Percentiles rank a stretch among this genome's conserved stretches.
phyloP scores from a whole-genome alignment of 1,140 invertebrate species.

The Cyphomyrmex costatus region DNA sequence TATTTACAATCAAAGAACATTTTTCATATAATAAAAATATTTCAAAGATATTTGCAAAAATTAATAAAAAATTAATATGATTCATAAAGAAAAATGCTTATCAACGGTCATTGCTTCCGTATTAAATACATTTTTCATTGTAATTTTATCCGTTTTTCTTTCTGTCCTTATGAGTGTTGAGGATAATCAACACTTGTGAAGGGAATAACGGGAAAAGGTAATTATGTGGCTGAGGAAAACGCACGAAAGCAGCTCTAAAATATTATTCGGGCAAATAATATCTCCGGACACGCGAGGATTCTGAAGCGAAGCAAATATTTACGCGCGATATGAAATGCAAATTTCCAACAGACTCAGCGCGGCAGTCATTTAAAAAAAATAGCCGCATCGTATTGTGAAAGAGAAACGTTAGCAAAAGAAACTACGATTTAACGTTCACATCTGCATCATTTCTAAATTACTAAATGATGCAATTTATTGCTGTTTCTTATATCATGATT shows the following conservation, averaged over 20 bases:
- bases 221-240: conserved; percentile 49
- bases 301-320: conserved; percentile 63
- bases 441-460: conserved; percentile 22
- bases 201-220: background rate
- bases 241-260: conserved; percentile 54
- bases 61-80: background rate
- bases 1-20: background rate
- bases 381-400: conserved; percentile 10
- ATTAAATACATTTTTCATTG: conserved; percentile 13
- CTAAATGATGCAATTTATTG: conserved; percentile 4
- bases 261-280: conserved; percentile 62
- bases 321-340: conserved; percentile 68
- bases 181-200: conserved; percentile 14
- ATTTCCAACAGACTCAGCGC: conserved; percentile 45
- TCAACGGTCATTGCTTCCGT: background rate
- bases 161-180: background rate
- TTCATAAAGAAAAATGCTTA: background rate
- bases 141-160: background rate
- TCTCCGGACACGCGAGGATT: conserved; percentile 14
- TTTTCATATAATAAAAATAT: background rate
- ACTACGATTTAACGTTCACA: conserved; percentile 40
- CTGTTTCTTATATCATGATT: background rate
- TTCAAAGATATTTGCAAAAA: background rate
- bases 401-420: background rate
- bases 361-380: conserved; percentile 33